Conservation (phyloP, 2,113 vertebrate genomes). For the Emydura subglobosa region DNA sequence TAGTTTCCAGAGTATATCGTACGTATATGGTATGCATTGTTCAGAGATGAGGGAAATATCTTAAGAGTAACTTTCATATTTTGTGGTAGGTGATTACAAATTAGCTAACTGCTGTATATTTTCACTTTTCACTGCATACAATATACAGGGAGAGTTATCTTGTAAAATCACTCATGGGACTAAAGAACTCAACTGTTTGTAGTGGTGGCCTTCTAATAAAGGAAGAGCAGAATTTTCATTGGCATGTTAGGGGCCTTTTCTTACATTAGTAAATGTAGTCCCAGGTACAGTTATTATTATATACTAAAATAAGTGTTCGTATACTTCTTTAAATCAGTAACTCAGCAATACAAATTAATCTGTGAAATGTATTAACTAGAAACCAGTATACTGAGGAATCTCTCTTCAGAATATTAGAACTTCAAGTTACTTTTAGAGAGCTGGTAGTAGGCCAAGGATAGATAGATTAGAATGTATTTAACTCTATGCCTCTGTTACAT, state of each 20-base stretch:
- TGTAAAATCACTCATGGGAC: background rate
- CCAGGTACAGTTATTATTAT: background rate
- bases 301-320: background rate
- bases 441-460: fast-evolving
- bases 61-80: background rate
- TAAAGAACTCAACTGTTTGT: background rate
- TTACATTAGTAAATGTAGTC: background rate
- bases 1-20: background rate
- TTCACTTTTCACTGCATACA: background rate
- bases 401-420: background rate
- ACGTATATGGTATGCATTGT: background rate
- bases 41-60: background rate
- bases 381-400: background rate
- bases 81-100: background rate
- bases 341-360: background rate
- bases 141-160: background rate
- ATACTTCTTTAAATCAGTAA: background rate
- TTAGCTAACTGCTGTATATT: background rate
- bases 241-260: background rate
- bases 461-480: background rate
- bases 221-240: background rate
- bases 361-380: background rate
- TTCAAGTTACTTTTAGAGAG: background rate
- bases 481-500: background rate
- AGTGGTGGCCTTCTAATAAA: background rate